Base-by-base conservation (phyloP, 2,888 invertebrate species). In the Cephus runcator region DNA sequence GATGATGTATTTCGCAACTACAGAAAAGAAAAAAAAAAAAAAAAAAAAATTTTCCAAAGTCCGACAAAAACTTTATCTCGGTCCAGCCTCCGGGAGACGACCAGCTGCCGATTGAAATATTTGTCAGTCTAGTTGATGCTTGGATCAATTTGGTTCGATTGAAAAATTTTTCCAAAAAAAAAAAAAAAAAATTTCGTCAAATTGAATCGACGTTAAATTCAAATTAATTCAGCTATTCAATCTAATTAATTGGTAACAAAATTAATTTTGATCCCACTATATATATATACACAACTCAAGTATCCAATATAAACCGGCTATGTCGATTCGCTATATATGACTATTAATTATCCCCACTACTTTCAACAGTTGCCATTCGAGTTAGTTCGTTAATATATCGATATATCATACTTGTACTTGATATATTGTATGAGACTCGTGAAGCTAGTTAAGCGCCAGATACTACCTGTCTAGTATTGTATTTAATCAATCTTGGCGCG, bases 361-460 rank as follows among this genome's bases (percentile, higher is more conserved):
- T 77, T 23, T 11, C 75, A 69, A 34, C 77, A 12, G 74, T 31
- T 31, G 31, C 33, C 31, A 34, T 71, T 11, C 71, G 71, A 69
- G 75, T 71, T 75, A 74, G 56, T 75, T 75, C 34, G 71, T 75
- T 77, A 75, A 77, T 77, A 77, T 77, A 77, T 77, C 77, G 74
- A 77, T 77, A 75, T 36, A 40, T 40, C 40, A 9, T 23, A 23
- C 2, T 40, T 23, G 1, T 40, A 23, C 40, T 40, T 40, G 40
- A 40, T 40, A 40, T 40, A 40, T 40, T 6, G 15, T 6, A 40
- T 15, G 1, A 6, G 15, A 40, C 15, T 15, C 4, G 6, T 23
- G 0, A 40, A 40, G 23, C 23, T 23, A 23, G 9, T 6, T 40
- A 23, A 23, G 9, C 40, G 6, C 23, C 4, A 23, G 40, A 40